Percentiles rank a stretch among this genome's conserved stretches.
Evolutionary conservation across 2,113 vertebrate genomes (phyloP).

Genomic region (pig (Sus scrofa)): T2T-Sscrofa CM000819.6:1006501-1007000

Average conservation of each 20-base stretch:
- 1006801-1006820: no score
- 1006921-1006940: neutral
- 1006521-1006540: slow-evolving; percentile 96
- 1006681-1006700: slow-evolving; percentile 98
- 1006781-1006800: slow-evolving; percentile 83
- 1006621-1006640: slow-evolving; percentile 98
- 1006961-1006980: neutral
- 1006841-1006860: no score
- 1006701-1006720: slow-evolving; percentile 98
- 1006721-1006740: slow-evolving; percentile 97
- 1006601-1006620: slow-evolving; percentile 97
- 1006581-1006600: slow-evolving; percentile 94
- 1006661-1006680: slow-evolving; percentile 94
- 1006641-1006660: slow-evolving; percentile 98
- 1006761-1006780: slow-evolving; percentile 98
- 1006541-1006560: slow-evolving; percentile 97
- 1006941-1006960: neutral
- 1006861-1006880: neutral
- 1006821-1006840: no score
- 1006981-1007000: rapidly evolving
- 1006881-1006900: neutral
- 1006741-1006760: slow-evolving; percentile 96
- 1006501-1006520: slow-evolving; percentile 95
- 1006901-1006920: neutral
- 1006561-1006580: slow-evolving; percentile 99